Evolutionary conservation across 2,797 vertebrate genomes (phyloP).

Genomic region (Onychomys arenicola): DNA sequence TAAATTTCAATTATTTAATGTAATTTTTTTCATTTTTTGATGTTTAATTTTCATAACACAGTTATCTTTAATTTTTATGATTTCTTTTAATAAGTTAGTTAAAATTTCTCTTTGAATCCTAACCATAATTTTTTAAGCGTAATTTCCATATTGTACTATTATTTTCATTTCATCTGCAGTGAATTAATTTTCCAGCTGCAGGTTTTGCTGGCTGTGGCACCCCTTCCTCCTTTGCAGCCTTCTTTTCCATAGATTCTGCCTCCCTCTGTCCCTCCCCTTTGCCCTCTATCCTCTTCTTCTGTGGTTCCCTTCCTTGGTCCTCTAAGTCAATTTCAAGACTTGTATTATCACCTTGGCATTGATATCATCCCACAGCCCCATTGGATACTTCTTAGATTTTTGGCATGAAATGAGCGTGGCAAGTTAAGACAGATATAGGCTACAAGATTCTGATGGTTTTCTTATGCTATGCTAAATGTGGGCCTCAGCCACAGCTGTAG

Average conservation of each 20-base stretch:
- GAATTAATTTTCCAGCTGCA: neutral
- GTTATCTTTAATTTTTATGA: neutral
- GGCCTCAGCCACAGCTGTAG: neutral
- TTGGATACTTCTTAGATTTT: neutral
- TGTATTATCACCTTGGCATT: neutral
- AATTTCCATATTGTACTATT: neutral
- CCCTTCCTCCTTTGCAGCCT: neutral
- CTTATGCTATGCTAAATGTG: neutral
- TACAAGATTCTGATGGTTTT: neutral
- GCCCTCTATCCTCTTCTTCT: too few relatives aligned
- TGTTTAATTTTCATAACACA: neutral
- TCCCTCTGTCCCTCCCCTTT: too few relatives aligned
- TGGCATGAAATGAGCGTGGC: neutral
- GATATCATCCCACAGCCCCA: neutral
- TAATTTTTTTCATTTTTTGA: neutral
- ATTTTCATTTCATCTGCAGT: conserved; percentile 32
- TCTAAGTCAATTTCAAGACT: neutral
- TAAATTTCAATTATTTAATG: conserved; percentile 52
- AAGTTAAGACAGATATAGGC: neutral
- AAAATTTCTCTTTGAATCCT: neutral
- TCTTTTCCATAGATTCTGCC: neutral
- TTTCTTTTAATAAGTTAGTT: neutral
- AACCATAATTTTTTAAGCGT: neutral
- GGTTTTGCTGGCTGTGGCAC: neutral
- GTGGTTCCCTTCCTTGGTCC: neutral